phyloP scores from a whole-genome alignment of 2,888 invertebrate species.

The Cataglyphis rosenhaueri region DNA sequence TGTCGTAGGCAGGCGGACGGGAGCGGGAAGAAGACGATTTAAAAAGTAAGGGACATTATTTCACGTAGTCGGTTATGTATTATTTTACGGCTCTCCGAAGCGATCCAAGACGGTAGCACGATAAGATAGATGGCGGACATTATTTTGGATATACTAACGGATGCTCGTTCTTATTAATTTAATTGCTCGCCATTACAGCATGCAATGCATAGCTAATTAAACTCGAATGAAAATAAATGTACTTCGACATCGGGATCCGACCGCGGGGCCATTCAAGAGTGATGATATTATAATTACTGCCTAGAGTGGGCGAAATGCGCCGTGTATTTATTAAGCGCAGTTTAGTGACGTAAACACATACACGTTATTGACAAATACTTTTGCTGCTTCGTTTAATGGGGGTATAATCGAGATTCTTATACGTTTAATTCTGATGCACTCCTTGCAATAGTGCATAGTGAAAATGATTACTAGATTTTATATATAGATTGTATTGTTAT shows the following conservation, averaged over 20 bases:
- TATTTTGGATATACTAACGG: slow-evolving; percentile 80
- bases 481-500: neutral
- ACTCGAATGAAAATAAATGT: slow-evolving; percentile 77
- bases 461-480: neutral
- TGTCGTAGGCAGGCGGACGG: slow-evolving; percentile 22
- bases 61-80: slow-evolving; percentile 63
- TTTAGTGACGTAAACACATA: slow-evolving; percentile 14
- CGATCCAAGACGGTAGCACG: slow-evolving; percentile 71
- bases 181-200: slow-evolving; percentile 81
- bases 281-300: slow-evolving; percentile 56
- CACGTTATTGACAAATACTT: slow-evolving; percentile 13
- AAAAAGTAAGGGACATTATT: slow-evolving; percentile 59
- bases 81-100: slow-evolving; percentile 33
- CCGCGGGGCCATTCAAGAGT: slow-evolving; percentile 42
- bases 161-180: slow-evolving; percentile 82
- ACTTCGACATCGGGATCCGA: slow-evolving; percentile 51
- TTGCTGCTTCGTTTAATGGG: neutral
- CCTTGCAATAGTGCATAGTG: neutral
- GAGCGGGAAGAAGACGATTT: slow-evolving; percentile 52
- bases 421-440: neutral
- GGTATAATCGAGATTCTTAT: neutral
- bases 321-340: slow-evolving; percentile 25
- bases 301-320: slow-evolving; percentile 32
- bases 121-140: slow-evolving; percentile 80
- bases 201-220: slow-evolving; percentile 82